A percentile compares a stretch with the other conserved stretches of the same genome.
Conservation (phyloP, 2,888 invertebrate genomes). For the Linyphia triangularis region DNA sequence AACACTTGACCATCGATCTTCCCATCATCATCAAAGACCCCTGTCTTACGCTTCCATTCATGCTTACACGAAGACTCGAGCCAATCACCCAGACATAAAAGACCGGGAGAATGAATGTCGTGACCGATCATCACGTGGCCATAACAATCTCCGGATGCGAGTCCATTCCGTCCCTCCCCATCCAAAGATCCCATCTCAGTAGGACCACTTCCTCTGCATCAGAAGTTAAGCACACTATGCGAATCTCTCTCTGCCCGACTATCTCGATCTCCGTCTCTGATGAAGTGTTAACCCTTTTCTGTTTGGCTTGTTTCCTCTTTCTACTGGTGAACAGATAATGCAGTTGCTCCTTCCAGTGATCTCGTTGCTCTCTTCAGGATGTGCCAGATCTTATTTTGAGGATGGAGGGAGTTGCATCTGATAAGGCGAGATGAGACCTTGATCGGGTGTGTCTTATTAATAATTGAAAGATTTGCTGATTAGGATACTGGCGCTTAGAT, state of each 20-base stretch:
- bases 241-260: conserved; percentile 30
- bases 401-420: no score
- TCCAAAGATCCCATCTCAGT: background rate
- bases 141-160: conserved; percentile 68
- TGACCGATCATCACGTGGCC: conserved; percentile 60
- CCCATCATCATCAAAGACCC: background rate
- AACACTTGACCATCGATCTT: background rate
- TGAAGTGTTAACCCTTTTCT: conserved; percentile 64
- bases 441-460: no score
- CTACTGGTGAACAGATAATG: no score
- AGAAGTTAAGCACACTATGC: conserved; percentile 22
- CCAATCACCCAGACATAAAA: background rate
- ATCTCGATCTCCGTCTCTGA: conserved; percentile 11
- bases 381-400: no score
- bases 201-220: conserved; percentile 14
- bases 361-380: no score
- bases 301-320: conserved; percentile 21
- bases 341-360: no score
- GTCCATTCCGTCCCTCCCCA: background rate
- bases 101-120: conserved; percentile 3
- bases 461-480: no score
- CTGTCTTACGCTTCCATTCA: no score
- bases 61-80: no score
- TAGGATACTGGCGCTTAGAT: no score
- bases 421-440: no score